Evolutionary conservation across 2,888 invertebrate genomes (phyloP), one percentile per base, ranked within the genome.

Genomic region (Carpatolechia fugitivella): DNA sequence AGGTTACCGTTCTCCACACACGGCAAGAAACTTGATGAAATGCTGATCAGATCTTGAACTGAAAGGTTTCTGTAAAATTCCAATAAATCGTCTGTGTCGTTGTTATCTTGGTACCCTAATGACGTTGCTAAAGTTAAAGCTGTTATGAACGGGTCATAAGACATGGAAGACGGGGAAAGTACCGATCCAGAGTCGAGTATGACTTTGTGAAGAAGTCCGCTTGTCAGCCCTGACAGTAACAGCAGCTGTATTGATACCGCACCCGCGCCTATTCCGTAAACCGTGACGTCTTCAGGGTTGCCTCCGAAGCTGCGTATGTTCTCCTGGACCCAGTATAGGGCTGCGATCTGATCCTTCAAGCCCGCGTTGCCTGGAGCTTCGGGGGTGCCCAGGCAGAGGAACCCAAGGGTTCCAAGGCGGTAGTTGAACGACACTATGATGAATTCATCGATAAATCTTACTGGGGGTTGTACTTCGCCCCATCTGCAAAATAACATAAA

Each of bases 281-380:
- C 60, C 0, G 86, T 89, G 16, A 90, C 72, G 47, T 83, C 78
- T 1, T 55, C 36, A 1, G 83, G 78, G 60, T 85, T 76, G 0
- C 90, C 90, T 1, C 86, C 86, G 57, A 91, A 90, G 24, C 66
- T 66, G 1, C 60, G 76, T 0, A 91, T 85, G 56, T 91, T 90
- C 49, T 68, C 76, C 31, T 85, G 74, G 0, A 91, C 65, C 90
- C 90, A 91, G 61, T 85, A 80, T 1, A 91, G 63, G 0, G 85
- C 87, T 0, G 84, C 80, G 18, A 87, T 71, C 60, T 86, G 86
- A 62, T 91, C 90, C 56, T 89, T 90, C 11, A 90, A 60, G 0
- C 90, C 90, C 1, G 79, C 82, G 55, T 91, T 90, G 1, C 88
- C 90, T 0, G 85, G 76, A 0, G 76, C 78, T 1, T 73, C 78